Base-by-base conservation (phyloP, 2,113 vertebrate species). In the Labeo catla region DNA sequence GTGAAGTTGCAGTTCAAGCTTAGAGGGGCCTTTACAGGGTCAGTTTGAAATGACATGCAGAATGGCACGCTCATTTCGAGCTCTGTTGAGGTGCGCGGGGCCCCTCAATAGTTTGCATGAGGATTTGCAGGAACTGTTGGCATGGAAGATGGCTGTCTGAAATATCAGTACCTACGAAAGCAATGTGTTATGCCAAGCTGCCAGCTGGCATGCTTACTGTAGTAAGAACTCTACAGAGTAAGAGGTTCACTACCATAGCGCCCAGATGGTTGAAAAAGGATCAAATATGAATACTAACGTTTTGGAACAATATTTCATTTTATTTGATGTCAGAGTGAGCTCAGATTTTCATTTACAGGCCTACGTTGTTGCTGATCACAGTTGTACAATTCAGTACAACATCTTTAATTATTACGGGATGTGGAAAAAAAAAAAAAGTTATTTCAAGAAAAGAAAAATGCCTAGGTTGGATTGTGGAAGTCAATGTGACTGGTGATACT, bases 141-240 rank as follows among this genome's bases (percentile, higher is more conserved):
- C 84, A 82, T 90, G 84, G 90, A 88, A 84, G 89, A 84, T 87
- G 91, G 87, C 88, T 91, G 89, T 88, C 91, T 85, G 89, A 92
- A 92, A 91, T 91, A 92, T 92, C 90, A 91, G 89, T 89, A 90
- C 88, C 84, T 93, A 90, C 90, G 81, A 86, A 82, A 87, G 87
- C 86, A 68, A 82, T 5, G 88, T 86, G 72, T 72, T 36, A 87
- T 91, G 91, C 92, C 93, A 94, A 89, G 86, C 83, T 82, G 93
- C 93, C 93, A 93, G 90, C 89, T 92, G 93, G 93, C 79, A 49
- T 47, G 8, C 21, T 23, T 49, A 23, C 57, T 80, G 34, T 13
- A 45, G 77, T 43, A 78, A 28, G 11, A 80, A 45, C 93, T 90
- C 68, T 23, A 43, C 16, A 86, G 84, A 89, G 90, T 86, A 82